These are phyloP conservation scores for Penaeus indicus DNA, from an alignment of 1,140 invertebrate species.

Conservation along the genomic window DNA sequence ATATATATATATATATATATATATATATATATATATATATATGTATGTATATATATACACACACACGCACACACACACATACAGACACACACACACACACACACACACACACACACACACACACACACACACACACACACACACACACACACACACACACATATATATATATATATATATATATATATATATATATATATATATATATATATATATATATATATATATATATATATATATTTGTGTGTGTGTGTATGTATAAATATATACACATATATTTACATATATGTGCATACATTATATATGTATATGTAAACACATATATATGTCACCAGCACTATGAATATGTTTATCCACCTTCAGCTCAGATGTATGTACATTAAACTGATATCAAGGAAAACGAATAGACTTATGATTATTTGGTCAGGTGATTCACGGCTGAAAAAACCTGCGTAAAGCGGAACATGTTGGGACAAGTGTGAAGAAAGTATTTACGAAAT, in stretches of 20 bases:
- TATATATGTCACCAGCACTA: not conserved
- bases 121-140: not conserved
- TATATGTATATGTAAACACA: slow-evolving; percentile 2
- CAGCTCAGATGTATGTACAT: no score
- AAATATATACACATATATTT: not conserved
- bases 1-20: slow-evolving; percentile 9
- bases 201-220: not conserved
- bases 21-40: slow-evolving; percentile 21
- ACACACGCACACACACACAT: slow-evolving; percentile 26
- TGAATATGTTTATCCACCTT: not conserved
- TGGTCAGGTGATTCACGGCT: no score
- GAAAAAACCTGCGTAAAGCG: no score
- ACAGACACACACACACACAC: not conserved
- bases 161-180: not conserved
- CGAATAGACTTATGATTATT: no score
- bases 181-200: not conserved
- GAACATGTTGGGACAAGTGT: no score
- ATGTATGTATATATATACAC: not conserved
- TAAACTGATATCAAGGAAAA: no score
- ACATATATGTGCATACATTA: slow-evolving; percentile 10
- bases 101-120: not conserved
- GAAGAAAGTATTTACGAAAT: no score
- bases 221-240: slow-evolving; percentile 10
- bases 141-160: no score
- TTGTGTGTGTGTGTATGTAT: not conserved